These are phyloP conservation scores for Dicyrtoma fusca DNA, from an alignment of 2,888 invertebrate species.

Conservation along the genomic window DNA sequence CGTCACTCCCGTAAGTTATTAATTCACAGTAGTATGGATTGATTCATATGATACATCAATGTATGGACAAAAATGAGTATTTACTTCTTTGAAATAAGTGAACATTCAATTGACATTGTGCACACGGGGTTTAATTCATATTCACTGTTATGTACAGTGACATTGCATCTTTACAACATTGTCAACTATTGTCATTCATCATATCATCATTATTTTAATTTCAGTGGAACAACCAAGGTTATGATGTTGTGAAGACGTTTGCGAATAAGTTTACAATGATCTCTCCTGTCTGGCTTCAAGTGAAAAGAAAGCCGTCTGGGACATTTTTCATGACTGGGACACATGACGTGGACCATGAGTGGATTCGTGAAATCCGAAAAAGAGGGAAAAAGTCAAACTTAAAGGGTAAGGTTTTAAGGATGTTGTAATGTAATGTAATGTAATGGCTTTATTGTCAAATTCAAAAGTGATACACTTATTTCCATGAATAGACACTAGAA, in stretches of 20 bases:
- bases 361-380: conserved; percentile 75
- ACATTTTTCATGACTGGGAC: conserved; percentile 71
- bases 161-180: too few species aligned
- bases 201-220: too few species aligned
- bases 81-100: not conserved
- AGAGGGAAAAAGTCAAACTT: conserved; percentile 64
- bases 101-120: too few species aligned
- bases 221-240: conserved; percentile 94
- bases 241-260: conserved; percentile 88
- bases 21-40: not conserved
- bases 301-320: conserved; percentile 68
- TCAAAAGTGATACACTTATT: too few species aligned
- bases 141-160: too few species aligned
- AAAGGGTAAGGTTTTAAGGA: conserved; percentile 59
- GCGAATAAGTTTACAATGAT: conserved; percentile 85
- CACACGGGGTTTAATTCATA: too few species aligned
- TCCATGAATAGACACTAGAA: not conserved
- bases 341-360: conserved; percentile 83
- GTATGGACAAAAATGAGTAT: not conserved
- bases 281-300: conserved; percentile 94
- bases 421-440: conserved; percentile 13
- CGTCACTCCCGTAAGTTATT: conserved; percentile 81
- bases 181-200: too few species aligned
- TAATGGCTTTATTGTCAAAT: too few species aligned
- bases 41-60: not conserved